Conservation (phyloP, 2,888 invertebrate genomes). For the Xanthia togata region DNA sequence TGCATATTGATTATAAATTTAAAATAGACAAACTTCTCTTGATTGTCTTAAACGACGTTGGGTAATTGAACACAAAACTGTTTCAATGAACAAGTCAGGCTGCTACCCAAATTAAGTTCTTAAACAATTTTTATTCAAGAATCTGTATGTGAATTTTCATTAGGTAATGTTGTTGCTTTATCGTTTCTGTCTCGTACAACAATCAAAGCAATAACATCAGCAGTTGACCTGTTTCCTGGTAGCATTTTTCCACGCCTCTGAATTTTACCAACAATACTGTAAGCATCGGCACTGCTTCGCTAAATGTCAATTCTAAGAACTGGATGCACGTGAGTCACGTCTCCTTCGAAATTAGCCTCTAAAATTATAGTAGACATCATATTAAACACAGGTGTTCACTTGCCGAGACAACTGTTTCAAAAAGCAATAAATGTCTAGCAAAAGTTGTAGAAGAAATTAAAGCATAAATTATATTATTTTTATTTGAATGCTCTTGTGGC, state of each 20-base stretch:
- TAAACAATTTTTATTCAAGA: neutral
- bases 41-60: slow-evolving; percentile 43
- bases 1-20: slow-evolving; percentile 58
- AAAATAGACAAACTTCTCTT: slow-evolving; percentile 44
- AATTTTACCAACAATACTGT: slow-evolving; percentile 9
- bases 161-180: slow-evolving; percentile 6
- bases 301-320: slow-evolving; percentile 48
- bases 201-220: slow-evolving; percentile 10
- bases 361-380: slow-evolving; percentile 42
- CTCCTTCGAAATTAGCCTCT: slow-evolving; percentile 37
- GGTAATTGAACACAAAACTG: slow-evolving; percentile 23
- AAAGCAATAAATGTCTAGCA: slow-evolving; percentile 54
- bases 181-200: slow-evolving; percentile 3
- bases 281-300: slow-evolving; percentile 14
- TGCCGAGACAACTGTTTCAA: slow-evolving; percentile 45
- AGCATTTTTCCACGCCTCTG: slow-evolving; percentile 8
- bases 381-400: slow-evolving; percentile 67
- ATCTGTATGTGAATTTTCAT: neutral
- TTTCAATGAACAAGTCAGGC: slow-evolving; percentile 17
- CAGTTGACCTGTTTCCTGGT: slow-evolving; percentile 5
- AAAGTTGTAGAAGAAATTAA: slow-evolving; percentile 46
- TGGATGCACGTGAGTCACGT: slow-evolving; percentile 49
- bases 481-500: slow-evolving; percentile 39
- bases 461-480: slow-evolving; percentile 46
- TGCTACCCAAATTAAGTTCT: slow-evolving; percentile 9